phyloP scores from a whole-genome alignment of 2,888 invertebrate species.

The Archips crataeganus region DNA sequence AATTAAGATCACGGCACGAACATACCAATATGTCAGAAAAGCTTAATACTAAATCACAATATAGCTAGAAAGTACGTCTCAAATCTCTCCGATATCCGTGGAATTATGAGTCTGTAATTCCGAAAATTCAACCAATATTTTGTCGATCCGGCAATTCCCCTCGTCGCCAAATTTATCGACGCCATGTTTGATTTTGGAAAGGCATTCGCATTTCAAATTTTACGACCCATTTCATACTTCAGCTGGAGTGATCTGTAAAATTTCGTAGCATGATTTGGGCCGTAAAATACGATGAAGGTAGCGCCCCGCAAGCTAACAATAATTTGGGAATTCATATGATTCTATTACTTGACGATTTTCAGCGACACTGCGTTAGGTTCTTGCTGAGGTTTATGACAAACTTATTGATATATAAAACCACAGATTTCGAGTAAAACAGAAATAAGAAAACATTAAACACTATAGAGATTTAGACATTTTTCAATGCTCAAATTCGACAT shows the following conservation, averaged over 20 bases:
- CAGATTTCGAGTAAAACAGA: neutral
- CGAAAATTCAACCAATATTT: constrained; percentile 1
- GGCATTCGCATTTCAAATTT: constrained; percentile 34
- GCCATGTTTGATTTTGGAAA: constrained; percentile 30
- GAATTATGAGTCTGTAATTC: constrained; percentile 7
- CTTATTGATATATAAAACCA: neutral
- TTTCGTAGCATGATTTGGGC: constrained; percentile 34
- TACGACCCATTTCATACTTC: constrained; percentile 37
- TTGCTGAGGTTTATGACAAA: neutral
- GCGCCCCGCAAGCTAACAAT: constrained; percentile 21
- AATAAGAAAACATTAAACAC: neutral
- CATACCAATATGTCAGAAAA: neutral
- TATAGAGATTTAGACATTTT: neutral
- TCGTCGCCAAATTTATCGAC: constrained; percentile 28
- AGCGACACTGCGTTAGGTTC: neutral
- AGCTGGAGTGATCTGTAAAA: constrained; percentile 40
- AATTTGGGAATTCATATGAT: constrained; percentile 33
- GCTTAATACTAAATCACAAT: neutral
- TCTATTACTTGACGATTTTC: constrained; percentile 17
- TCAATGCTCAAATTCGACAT: neutral
- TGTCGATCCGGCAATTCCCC: constrained; percentile 9
- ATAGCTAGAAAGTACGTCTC: neutral
- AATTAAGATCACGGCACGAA: too few relatives aligned
- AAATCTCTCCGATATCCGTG: neutral
- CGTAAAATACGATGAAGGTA: constrained; percentile 26